Evolutionary conservation across 1,140 invertebrate species (phyloP).

Genomic region (Drosophila biarmipes): DNA sequence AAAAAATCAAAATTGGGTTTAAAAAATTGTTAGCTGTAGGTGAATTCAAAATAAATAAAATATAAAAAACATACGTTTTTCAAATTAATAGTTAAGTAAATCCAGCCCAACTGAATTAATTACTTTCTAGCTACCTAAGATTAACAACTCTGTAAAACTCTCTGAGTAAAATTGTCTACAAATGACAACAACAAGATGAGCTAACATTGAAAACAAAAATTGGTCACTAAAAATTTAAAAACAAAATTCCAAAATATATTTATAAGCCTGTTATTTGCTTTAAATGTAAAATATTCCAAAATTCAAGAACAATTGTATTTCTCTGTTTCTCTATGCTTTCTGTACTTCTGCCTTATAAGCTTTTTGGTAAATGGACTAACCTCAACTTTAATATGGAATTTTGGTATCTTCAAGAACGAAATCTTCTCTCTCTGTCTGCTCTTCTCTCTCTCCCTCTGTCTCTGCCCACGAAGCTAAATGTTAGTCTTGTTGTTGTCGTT

Average conservation of each 20-base stretch:
- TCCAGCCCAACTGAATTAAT: not conserved
- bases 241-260: slow-evolving; percentile 22
- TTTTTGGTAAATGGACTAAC: slow-evolving; percentile 74
- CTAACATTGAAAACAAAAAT: slow-evolving; percentile 60
- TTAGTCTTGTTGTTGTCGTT: slow-evolving; percentile 85
- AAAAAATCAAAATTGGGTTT: too few relatives aligned
- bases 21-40: not conserved
- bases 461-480: slow-evolving; percentile 75
- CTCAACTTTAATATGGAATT: slow-evolving; percentile 26
- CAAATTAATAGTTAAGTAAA: not conserved
- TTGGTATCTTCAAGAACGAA: slow-evolving; percentile 42
- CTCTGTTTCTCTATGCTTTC: slow-evolving; percentile 24
- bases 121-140: slow-evolving; percentile 13
- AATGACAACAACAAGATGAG: slow-evolving; percentile 83
- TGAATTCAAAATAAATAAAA: too few relatives aligned
- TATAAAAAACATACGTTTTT: not conserved
- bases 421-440: slow-evolving; percentile 9
- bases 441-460: slow-evolving; percentile 11
- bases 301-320: slow-evolving; percentile 13
- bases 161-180: slow-evolving; percentile 63
- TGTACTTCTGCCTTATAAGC: slow-evolving; percentile 38
- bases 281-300: slow-evolving; percentile 21
- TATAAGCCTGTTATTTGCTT: slow-evolving; percentile 36
- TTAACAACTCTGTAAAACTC: slow-evolving; percentile 32
- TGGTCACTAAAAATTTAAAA: slow-evolving; percentile 31